Conservation (phyloP, 1,140 invertebrate species). For the Mamestra configurata region DNA sequence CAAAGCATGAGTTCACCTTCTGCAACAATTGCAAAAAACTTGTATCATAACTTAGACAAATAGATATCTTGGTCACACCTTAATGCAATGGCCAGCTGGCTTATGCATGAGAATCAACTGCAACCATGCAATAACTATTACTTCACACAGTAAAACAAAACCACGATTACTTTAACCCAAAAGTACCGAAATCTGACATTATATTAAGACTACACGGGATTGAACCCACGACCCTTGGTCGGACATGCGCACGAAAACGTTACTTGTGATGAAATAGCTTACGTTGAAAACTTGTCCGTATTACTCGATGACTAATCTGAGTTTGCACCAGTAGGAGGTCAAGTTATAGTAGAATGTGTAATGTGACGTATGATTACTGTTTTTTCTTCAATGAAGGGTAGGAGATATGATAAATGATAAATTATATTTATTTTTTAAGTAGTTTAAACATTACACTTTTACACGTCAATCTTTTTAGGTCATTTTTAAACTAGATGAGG, state of each 20-base stretch:
- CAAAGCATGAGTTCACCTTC: too few relatives aligned
- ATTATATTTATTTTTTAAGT: too few relatives aligned
- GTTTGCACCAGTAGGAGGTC: constrained; percentile 25
- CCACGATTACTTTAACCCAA: constrained; percentile 18
- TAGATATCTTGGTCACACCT: not conserved
- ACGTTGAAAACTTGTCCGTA: constrained; percentile 21
- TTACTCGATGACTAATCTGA: constrained; percentile 57
- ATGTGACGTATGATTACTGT: constrained; percentile 1
- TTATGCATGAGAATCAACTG: not conserved
- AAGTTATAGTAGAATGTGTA: not conserved
- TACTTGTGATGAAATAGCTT: constrained; percentile 65
- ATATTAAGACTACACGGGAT: constrained; percentile 36
- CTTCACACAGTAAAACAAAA: constrained; percentile 35
- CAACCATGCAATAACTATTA: constrained; percentile 14
- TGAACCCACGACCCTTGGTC: constrained; percentile 62
- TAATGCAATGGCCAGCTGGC: not conserved
- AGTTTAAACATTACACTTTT: too few relatives aligned
- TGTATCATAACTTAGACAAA: too few relatives aligned
- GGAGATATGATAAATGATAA: too few relatives aligned
- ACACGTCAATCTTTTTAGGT: too few relatives aligned
- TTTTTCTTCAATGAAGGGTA: not conserved
- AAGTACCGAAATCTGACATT: constrained; percentile 18
- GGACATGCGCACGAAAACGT: constrained; percentile 63
- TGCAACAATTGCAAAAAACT: too few relatives aligned
- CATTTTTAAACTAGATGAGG: too few relatives aligned